Evolutionary conservation across 2,113 vertebrate species (phyloP), one percentile per base, ranked within the genome.

Genomic region (Corythornis cristatus): DNA sequence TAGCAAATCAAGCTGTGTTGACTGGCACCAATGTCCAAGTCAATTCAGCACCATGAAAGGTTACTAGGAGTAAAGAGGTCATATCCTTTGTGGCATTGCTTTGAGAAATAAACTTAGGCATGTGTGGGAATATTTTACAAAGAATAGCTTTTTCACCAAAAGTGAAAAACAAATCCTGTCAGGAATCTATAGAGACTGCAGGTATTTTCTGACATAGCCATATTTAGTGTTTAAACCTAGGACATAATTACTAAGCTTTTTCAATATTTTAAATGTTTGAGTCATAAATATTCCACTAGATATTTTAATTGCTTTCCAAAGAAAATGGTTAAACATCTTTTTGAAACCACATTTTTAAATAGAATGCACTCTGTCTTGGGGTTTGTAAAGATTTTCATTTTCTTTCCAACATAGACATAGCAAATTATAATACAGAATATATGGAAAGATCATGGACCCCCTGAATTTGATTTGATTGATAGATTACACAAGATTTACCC

Each of bases 51-150:
- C 95, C 97, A 96, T 98, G 97, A 98, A 98, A 98, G 98, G 98
- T 98, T 98, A 98, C 96, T 93, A 96, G 92, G 98, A 97, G 97
- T 97, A 97, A 97, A 97, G 95, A 97, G 98, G 97, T 98, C 97
- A 97, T 96, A 97, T 97, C 97, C 95, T 98, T 98, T 98, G 97
- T 98, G 96, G 94, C 79, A 95, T 91, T 93, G 94, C 96, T 97
- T 98, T 98, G 97, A 98, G 97, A 98, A 98, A 97, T 96, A 98
- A 98, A 97, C 97, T 96, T 96, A 97, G 97, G 97, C 97, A 98
- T 98, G 97, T 98, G 98, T 98, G 98, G 97, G 98, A 98, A 98
- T 98, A 98, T 98, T 98, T 97, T 94, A 96, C 94, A 95, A 97
- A 98, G 97, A 98, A 98, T 97, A 97, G 97, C 95, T 95, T 97